Evolutionary conservation across 2,113 vertebrate species (phyloP).

Genomic region (human): DNA sequence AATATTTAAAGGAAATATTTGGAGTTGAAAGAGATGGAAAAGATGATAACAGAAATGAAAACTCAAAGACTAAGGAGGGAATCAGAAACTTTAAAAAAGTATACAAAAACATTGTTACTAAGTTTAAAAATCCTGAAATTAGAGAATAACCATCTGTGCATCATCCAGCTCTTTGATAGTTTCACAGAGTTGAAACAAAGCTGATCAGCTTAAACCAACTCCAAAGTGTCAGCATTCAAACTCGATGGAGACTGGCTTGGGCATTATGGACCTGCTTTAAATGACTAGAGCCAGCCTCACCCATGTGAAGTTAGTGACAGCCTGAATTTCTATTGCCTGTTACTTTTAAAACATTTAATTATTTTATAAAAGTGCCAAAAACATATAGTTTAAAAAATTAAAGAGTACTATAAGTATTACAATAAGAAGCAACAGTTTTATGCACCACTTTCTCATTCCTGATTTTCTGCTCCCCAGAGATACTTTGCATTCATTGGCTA

Average conservation of each 20-base stretch:
- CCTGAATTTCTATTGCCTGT: not conserved
- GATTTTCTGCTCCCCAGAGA: not conserved
- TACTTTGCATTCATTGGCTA: not conserved
- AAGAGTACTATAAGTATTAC: not conserved
- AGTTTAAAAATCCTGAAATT: not conserved
- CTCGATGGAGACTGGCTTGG: not conserved
- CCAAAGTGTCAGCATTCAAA: not conserved
- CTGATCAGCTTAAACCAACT: not conserved
- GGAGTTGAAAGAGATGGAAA: not conserved
- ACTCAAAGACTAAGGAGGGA: not conserved
- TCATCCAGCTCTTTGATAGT: not conserved
- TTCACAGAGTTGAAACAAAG: not conserved
- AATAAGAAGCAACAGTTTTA: not conserved
- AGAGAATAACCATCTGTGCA: not conserved
- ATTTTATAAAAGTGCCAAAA: not conserved
- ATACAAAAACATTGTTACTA: not conserved
- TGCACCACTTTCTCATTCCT: not conserved
- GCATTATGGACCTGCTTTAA: not conserved
- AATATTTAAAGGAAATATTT: constrained; percentile 39
- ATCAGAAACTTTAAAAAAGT: not conserved
- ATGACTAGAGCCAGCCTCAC: not conserved
- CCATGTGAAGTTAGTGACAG: not conserved
- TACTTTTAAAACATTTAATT: not conserved
- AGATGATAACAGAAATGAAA: not conserved
- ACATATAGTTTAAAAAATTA: constrained; percentile 10